Evolutionary conservation across 2,888 invertebrate species (phyloP), one percentile per base, ranked within the genome.

Genomic region (Caenorhabditis sp.): DNA sequence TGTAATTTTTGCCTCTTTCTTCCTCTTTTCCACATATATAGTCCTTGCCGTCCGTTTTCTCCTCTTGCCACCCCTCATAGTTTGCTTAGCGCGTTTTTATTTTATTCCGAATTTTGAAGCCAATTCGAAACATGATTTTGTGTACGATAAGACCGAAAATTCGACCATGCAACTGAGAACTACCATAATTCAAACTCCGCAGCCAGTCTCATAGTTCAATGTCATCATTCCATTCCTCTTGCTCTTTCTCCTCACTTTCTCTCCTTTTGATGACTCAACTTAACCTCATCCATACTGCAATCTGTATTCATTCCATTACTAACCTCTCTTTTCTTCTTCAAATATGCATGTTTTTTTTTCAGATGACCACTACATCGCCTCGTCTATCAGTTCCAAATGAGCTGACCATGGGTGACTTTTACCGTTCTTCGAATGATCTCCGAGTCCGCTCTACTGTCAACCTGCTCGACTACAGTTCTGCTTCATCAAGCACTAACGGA

Each of bases 371-470:
- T 0, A 24, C 71, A 15, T 77, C 81, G 32, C 64, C 81, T 28
- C 77, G 81, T 5, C 44, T 77, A 55, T 82, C 81, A 35, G 77
- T 82, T 47, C 81, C 81, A 13, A 82, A 82, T 55, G 81, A 82
- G 22, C 61, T 82, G 40, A 72, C 67, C 1, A 61, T 68, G 69
- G 68, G 71, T 47, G 71, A 80, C 28, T 78, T 62, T 53, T 79
- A 78, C 53, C 44, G 65, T 22, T 78, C 74, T 26, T 55, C 78
- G 5, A 68, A 32, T 13, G 72, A 79, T 58, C 13, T 78, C 26
- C 78, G 68, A 11, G 58, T 71, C 13, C 67, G 60, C 5, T 60
- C 69, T 13, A 67, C 72, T 2, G 70, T 62, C 24, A 70, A 80
- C 22, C 68, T 70, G 0, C 69, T 83, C 15, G 76, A 83, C 64